These are phyloP conservation scores for Andrena camellia DNA, from an alignment of 2,888 invertebrate genomes.

Conservation along the genomic window DNA sequence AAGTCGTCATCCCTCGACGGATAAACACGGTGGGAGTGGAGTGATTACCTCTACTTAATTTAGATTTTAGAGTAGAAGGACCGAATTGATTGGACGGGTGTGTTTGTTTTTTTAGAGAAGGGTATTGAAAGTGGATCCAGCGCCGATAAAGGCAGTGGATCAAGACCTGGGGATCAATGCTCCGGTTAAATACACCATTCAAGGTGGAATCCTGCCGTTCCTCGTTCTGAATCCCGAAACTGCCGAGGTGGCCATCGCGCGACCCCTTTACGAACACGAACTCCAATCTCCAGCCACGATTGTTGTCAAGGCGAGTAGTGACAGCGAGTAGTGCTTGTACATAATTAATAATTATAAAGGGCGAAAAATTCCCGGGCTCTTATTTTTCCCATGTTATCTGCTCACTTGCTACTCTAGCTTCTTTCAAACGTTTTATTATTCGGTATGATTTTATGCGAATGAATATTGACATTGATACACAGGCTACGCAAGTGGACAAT, in stretches of 20 bases:
- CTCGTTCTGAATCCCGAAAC: conserved; percentile 89
- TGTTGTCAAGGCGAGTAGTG: conserved; percentile 89
- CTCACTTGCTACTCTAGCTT: too few relatives aligned
- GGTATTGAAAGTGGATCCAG: conserved; percentile 89
- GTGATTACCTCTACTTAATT: too few relatives aligned
- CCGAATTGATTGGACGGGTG: neutral
- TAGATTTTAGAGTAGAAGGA: neutral
- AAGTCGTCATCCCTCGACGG: conserved; percentile 89
- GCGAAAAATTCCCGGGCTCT: too few relatives aligned
- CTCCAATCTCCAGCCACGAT: conserved; percentile 91
- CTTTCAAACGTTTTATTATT: neutral
- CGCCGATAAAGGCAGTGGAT: conserved; percentile 91
- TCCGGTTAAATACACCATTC: conserved; percentile 90
- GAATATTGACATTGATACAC: conserved; percentile 51
- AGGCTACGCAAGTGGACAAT: conserved; percentile 94
- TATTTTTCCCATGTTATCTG: too few relatives aligned
- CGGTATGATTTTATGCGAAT: neutral
- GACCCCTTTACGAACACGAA: conserved; percentile 87
- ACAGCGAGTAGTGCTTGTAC: too few relatives aligned
- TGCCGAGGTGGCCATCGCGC: conserved; percentile 88
- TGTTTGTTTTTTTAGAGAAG: conserved; percentile 86
- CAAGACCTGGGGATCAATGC: conserved; percentile 93
- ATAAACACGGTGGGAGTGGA: conserved; percentile 85
- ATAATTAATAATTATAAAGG: too few relatives aligned
- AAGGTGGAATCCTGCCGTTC: conserved; percentile 88